These are phyloP conservation scores for Lomographa bimaculata DNA, from an alignment of 2,888 invertebrate species.

Conservation along the genomic window DNA sequence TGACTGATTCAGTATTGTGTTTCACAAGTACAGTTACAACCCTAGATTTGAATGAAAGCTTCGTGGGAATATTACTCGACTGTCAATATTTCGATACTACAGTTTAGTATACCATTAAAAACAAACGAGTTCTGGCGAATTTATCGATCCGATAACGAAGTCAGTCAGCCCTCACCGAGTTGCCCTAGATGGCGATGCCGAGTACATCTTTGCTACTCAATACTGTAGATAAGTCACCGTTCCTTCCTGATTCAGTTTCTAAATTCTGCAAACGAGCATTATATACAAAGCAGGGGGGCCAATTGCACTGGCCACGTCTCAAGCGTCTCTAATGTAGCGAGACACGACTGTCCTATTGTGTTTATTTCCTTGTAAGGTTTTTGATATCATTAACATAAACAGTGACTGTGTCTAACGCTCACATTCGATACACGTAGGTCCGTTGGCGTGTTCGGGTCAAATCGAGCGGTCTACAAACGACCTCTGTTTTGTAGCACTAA, in stretches of 20 bases:
- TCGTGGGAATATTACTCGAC: background rate
- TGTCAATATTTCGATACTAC: background rate
- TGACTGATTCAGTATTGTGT: conserved; percentile 48
- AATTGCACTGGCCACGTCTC: conserved; percentile 69
- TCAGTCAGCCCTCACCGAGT: conserved; percentile 49
- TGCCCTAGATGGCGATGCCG: conserved; percentile 26
- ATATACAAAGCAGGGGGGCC: conserved; percentile 75
- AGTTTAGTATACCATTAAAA: conserved; percentile 38
- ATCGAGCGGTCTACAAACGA: conserved; percentile 44
- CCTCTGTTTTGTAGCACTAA: conserved; percentile 49
- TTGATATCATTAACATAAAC: conserved; percentile 79
- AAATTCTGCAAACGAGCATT: conserved; percentile 77
- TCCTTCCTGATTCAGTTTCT: conserved; percentile 71
- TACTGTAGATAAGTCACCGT: conserved; percentile 68
- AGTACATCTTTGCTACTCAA: conserved; percentile 62
- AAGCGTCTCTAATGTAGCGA: conserved; percentile 74
- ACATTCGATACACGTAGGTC: conserved; percentile 68
- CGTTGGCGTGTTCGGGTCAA: conserved; percentile 57
- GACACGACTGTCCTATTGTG: conserved; percentile 80
- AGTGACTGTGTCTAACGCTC: conserved; percentile 58
- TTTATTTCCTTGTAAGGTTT: conserved; percentile 78
- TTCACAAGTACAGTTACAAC: conserved; percentile 41
- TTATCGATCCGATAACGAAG: conserved; percentile 62
- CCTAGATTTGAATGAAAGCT: conserved; percentile 25
- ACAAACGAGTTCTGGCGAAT: conserved; percentile 45